Evolutionary conservation across 2,888 invertebrate genomes (phyloP), one percentile per base, ranked within the genome.

Genomic region (Megaustenia siamemsis): DNA sequence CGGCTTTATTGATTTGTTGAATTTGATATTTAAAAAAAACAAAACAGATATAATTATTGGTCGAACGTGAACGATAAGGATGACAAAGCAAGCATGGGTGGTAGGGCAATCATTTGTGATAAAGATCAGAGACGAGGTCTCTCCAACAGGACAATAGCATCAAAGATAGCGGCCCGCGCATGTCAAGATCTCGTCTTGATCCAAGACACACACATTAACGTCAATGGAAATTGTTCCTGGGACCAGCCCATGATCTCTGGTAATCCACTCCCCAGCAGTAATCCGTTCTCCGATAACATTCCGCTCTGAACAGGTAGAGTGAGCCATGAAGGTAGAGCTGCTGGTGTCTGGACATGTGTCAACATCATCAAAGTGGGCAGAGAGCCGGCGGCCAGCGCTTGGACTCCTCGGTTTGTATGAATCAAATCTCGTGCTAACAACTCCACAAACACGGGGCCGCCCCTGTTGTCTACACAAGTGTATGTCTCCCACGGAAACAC

Each of bases 201-300:
- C 60, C 40, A 32, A 35, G 38, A 35, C 38, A 78, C 40, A 78
- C 75, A 75, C 28, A 75, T 75, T 75, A 75, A 49, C 28, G 32
- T 53, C n/a, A 45, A 75, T 35, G 21, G 32, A 32, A 53, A 32
- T 28, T 5, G 28, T 43, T 32, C 32, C 12, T 53, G n/a, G 21
- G 32, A 2, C 21, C 53, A 32, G n/a, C 2, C n/a, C n/a, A 15
- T 5, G 28, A 75, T 75, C 75, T 32, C 28, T 28, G n/a, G 28
- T 75, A 75, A 75, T 75, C 75, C 75, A 75, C 75, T 32, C 75
- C 2, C 28, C 24, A 12, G 32, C 49, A 49, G 53, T 45, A 32
- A 28, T n/a, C 45, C 24, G 18, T 45, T 43, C 53, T 24, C 5
- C 40, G 32, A n/a, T 53, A 15, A n/a, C 49, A 75, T 66, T 32